Base-by-base conservation (phyloP, 2,888 invertebrate species). In the Quadriops clusia region DNA sequence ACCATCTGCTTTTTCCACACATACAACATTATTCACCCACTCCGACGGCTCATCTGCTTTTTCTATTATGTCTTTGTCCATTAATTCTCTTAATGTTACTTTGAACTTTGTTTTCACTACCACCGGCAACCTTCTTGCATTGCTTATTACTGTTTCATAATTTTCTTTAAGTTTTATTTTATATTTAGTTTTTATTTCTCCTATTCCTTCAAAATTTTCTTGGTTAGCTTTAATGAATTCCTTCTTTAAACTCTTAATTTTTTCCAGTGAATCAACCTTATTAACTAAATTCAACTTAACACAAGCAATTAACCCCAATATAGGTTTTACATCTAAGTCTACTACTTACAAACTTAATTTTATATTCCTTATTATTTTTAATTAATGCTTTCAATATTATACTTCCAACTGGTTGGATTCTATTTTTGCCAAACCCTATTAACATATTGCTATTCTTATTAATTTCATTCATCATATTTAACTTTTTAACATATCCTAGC, bases 401-500 rank as follows among this genome's bases (percentile, higher is more conserved):
- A n/a, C n/a, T n/a, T n/a, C n/a, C n/a, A n/a, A n/a, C n/a, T n/a
- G n/a, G n/a, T n/a, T n/a, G n/a, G n/a, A n/a, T n/a, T n/a, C n/a
- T n/a, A n/a, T n/a, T n/a, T n/a, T n/a, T n/a, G n/a, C n/a, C n/a
- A n/a, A n/a, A n/a, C n/a, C n/a, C n/a, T n/a, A n/a, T n/a, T n/a
- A n/a, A n/a, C n/a, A n/a, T n/a, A n/a, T n/a, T n/a, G n/a, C n/a
- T n/a, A 16, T 28, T 28, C 12, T 4, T 28, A 16, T 17, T 16
- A n/a, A 17, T 17, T 9, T 17, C 20, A 26, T 26, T 26, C 13
- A 17, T n/a, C 9, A 26, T 9, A 6, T 14, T 14, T 27, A 39
- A 21, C 6, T 30, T 26, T 8, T 28, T 28, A 28, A 33, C 29
- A 5, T 32, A n/a, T 9, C 28, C 33, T 1, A 36, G 2, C 3